Base-by-base conservation (phyloP, 2,797 vertebrate species). In the Galaxias olidus region DNA sequence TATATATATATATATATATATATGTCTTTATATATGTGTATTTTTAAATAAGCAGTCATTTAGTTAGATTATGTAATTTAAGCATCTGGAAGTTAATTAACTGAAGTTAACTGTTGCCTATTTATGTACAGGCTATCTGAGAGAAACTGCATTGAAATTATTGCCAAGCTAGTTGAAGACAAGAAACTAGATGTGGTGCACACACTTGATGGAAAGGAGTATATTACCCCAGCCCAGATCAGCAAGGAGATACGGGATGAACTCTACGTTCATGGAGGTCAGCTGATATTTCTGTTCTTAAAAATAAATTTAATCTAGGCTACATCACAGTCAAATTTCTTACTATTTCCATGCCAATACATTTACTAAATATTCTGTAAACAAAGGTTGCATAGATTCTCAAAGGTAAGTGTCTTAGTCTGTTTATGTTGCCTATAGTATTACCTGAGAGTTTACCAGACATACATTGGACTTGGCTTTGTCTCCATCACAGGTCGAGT, bases 191-290 rank as follows among this genome's bases (percentile, higher is more conserved):
- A 98, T 57, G 96, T 99, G 66, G 93, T 98, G 68, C 96, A 98
- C 85, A 98, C 97, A 0, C 90, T 98, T 14, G 97, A 99, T 75
- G 97, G 97, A 1, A 98, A 98, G 69, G 97, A 99, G 74, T 98
- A 96, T 79, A 90, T 98, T 77, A 99, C 97, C 55, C 96, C 97
- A 9, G 87, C 93, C 0, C 97, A 98, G 68, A 97, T 99, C 77
- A 92, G 67, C 81, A 93, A 84, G 65, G 97, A 99, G 86, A 95
- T 98, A 77, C 90, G 81, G 0, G 95, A 98, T 79, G 97, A 99
- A 40, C 93, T 99, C 10, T 94, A 95, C 3, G 87, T 96, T 49
- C 90, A 91, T 63, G 94, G 96, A 81, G 96, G 96, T 98, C 71
- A 83, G 30, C 30, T 30, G 30, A 30, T 30, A 3, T 30, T 30